Evolutionary conservation across 2,888 invertebrate genomes (phyloP), one percentile per base, ranked within the genome.

Genomic region (Thysanoteuthis rhombus): DNA sequence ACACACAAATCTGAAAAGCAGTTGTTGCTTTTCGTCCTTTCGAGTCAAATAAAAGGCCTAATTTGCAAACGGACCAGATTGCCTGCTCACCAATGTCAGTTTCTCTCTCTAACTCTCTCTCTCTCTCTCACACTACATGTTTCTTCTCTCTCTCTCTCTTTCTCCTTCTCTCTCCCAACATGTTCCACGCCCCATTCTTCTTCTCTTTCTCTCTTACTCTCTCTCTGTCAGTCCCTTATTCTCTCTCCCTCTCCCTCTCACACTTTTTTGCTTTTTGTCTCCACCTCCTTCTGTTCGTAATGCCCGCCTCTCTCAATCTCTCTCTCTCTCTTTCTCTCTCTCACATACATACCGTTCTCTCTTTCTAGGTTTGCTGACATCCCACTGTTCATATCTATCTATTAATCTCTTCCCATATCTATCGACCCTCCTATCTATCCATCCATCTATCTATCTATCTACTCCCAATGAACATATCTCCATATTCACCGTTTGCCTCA

Each of bases 361-460:
- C 10, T 75, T 16, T 16, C 75, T 75, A 4, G n/a, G n/a, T 75
- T 75, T 19, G 22, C 25, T 52, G 6, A 25, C n/a, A n/a, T n/a
- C 22, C 5, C 22, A 1, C 5, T 25, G 22, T 28, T 0, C 1
- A 1, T 52, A 22, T 25, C 2, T 52, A 52, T 52, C 22, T 52
- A 52, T 52, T 19, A 16, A 45, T 45, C 45, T 45, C 12, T 45
- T 19, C 19, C 42, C 12, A 25, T 58, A 28, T 58, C 58, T 58
- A 58, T 58, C 58, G 22, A 58, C 28, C 58, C 28, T 28, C 28
- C 32, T 90, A 92, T 94, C 32, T 89, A 52, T 32, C 36, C 90
- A 45, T 93, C 89, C 93, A 47, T 92, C 45, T 94, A 90, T 89
- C 25, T 75, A 25, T 90, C 16, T 75, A 75, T 75, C 4, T n/a